Base-by-base conservation (phyloP, 2,797 vertebrate species). In the Acrossocheilus wenchowensis region DNA sequence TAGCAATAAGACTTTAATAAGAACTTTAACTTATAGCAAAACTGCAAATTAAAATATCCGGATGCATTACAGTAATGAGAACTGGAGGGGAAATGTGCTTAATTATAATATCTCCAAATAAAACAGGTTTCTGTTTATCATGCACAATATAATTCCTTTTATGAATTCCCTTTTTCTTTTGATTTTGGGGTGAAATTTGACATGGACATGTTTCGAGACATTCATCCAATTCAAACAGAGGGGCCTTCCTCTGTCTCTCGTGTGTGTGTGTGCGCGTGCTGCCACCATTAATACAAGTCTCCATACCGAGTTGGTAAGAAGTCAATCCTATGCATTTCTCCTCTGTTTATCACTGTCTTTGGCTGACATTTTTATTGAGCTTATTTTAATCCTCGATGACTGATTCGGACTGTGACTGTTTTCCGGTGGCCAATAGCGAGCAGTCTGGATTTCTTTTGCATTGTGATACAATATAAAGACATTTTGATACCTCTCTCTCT, bases 331-430 rank as follows among this genome's bases (percentile, higher is more conserved):
- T 34, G 52, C 69, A 82, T 73, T 30, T 57, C 39, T 64, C 71
- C 9, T 41, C 85, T 52, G 39, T 69, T 64, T 50, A 77, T 48
- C 48, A 62, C 7, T 45, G 77, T 14, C 23, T 57, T 82, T 30
- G 9, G 62, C 71, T 36, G 57, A 34, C 71, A 52, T 62, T 41
- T 82, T 69, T 64, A 54, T 87, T 68, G 78, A 39, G 48, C 78
- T 43, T 87, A 10, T 78, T 85, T 81, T 48, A 87, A 77, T 78
- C 62, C 66, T 82, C 69, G 69, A 83, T 41, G 36, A 72, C 41
- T 71, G 34, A 48, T 80, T 72, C 48, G 72, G 83, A 86, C 86
- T 85, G 43, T 60, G 75, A 74, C 48, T 71, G 73, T 78, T 81
- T 80, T 80, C 17, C 43, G 83, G 80, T 86, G 69, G 74, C 78